phyloP scores from a whole-genome alignment of 53 echinoderm and acorn worm species.

The Mesocentrotus franciscanus region DNA sequence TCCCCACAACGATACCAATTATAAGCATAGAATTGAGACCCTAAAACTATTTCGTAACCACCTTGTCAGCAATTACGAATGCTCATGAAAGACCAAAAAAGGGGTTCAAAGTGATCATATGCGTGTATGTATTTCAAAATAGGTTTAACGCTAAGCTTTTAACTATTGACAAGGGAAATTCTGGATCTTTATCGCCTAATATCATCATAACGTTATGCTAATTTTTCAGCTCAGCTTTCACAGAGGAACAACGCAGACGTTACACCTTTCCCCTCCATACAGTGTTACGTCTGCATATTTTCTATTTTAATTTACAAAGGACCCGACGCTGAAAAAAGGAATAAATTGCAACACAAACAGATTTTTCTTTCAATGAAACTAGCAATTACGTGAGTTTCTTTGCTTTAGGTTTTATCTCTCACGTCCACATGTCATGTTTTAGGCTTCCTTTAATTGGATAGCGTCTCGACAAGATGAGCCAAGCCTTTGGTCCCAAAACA shows the following conservation, averaged over 20 bases:
- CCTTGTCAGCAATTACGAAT: neutral
- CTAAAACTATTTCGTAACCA: neutral
- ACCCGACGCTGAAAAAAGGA: neutral
- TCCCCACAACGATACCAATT: no score
- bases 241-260: neutral
- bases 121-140: neutral
- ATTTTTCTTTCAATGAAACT: neutral
- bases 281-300: neutral
- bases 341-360: neutral
- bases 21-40: neutral
- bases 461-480: neutral
- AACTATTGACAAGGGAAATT: neutral
- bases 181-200: neutral
- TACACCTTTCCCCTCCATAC: neutral
- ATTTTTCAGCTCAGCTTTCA: neutral
- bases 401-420: conserved; percentile 35
- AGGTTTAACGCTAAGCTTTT: no score
- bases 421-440: conserved; percentile 9
- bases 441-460: conserved; percentile 38
- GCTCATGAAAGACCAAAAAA: neutral
- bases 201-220: neutral
- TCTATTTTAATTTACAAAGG: neutral
- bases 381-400: conserved; percentile 8
- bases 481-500: neutral
- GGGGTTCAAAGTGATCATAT: neutral